Base-by-base conservation (phyloP, 2,113 vertebrate genomes). In the Seriola quinqueradiata region DNA sequence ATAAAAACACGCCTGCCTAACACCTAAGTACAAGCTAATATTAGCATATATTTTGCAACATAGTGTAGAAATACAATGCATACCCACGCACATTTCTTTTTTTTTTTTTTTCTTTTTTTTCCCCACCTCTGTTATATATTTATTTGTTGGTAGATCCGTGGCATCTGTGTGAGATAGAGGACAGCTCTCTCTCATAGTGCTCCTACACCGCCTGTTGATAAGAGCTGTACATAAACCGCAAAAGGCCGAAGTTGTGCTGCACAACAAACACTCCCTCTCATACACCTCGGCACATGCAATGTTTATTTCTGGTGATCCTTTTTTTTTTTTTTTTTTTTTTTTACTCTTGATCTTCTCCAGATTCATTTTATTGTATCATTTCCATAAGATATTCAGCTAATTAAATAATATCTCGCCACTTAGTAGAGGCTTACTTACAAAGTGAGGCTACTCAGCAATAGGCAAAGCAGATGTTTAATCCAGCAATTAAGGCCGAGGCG, bases 1-100 rank as follows among this genome's bases (percentile, higher is more conserved):
- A 96, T 95, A 95, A 95, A 94, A 91, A 92, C 67, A 90, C 48
- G 87, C 85, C 88, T 77, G 87, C 90, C 91, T 92, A 92, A 93
- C 90, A 89, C 89, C 92, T 90, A 88, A 91, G 87, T 89, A 83
- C 89, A 72, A 84, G 85, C 90, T 94, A 90, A 94, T 92, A 95
- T 94, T 94, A 94, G 92, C 89, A 92, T 86, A 82, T 79, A 88
- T 84, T 90, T 84, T 87, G 75, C 79, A 88, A 63, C 84, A 84
- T 86, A 70, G 83, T 88, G 87, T 85, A 75, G 81, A 87, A 86
- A 90, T 88, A 92, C 87, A 92, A 88, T 85, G 70, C 78, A 81
- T 75, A 75, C 88, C 92, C 87, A 89, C 88, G 48, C 88, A 71
- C 40, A n/a, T 80, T 78, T 87, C 23, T 75, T 54, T 76, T 42